Base-by-base conservation (phyloP, 2,888 invertebrate species). In the Perizoma flavofasciatum region DNA sequence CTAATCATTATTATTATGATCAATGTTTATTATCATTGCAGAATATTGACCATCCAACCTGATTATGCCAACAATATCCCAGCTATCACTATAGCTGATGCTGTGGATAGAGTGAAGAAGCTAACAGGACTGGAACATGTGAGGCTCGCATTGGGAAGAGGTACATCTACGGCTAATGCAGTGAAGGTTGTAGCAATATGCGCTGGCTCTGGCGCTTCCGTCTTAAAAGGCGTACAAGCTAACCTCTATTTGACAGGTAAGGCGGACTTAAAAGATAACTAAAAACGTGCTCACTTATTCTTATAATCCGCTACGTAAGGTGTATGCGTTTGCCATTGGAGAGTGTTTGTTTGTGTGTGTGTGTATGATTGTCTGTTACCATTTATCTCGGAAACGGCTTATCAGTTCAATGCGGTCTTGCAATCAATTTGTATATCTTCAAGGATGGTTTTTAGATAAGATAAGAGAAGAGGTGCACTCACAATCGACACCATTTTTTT, bases 161-260 rank as follows among this genome's bases (percentile, higher is more conserved):
- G 81, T 5, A 85, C 79, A 66, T 60, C 68, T 35, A 63, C 92
- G 84, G 68, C 83, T 80, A 91, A 93, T 41, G 68, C 74, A 6
- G 92, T 97, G 3, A 79, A 82, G 34, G 93, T 93, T 0, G 94
- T 97, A 5, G 98, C 97, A 0, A 88, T 98, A 1, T 98, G 98
- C 82, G 98, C 98, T 35, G 99, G 99, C 0, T 97, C 98, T 0
- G 98, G 98, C 0, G 91, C 93, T 5, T 95, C 96, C 0, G 93
- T 98, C 2, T 86, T 99, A 22, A 94, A 94, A 66, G 95, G 94
- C 9, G 91, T 95, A 0, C 60, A 82, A 11, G 97, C 96, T 4
- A 97, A 98, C 87, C 89, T 99, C 9, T 97, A 96, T 75, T 82
- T 99, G 40, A 98, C 98, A 10, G 97, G 22, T 22, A 22, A 22